phyloP scores from a whole-genome alignment of 2,113 vertebrate species.

The Polypterus bichir region DNA sequence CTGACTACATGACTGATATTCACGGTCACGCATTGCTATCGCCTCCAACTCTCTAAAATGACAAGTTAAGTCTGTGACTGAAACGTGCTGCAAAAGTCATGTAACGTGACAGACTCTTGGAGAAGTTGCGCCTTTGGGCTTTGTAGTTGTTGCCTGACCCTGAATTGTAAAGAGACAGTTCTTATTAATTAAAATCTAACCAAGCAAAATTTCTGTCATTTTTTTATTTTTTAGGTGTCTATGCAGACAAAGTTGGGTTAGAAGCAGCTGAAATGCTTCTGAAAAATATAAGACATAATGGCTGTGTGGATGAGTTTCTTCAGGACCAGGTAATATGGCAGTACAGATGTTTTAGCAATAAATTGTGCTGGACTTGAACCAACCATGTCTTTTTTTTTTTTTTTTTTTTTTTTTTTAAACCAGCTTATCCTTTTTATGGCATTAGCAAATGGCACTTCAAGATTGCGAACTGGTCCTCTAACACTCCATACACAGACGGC shows the following conservation, averaged over 20 bases:
- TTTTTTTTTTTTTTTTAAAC: slow-evolving; percentile 9
- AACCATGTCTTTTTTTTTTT: too few relatives aligned
- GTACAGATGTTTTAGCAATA: neutral
- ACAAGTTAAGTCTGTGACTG: too few relatives aligned
- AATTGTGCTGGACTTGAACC: neutral
- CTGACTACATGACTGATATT: too few relatives aligned
- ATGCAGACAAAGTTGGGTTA: slow-evolving; percentile 77
- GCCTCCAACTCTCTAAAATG: too few relatives aligned
- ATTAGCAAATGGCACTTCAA: slow-evolving; percentile 75
- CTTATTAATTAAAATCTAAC: too few relatives aligned
- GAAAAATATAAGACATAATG: slow-evolving; percentile 79
- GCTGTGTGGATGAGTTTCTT: slow-evolving; percentile 87
- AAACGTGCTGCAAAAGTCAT: too few relatives aligned
- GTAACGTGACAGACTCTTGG: too few relatives aligned
- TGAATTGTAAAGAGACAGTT: too few relatives aligned
- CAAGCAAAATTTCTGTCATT: neutral
- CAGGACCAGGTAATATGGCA: slow-evolving; percentile 78
- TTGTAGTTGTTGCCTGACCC: too few relatives aligned
- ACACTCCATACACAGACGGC: slow-evolving; percentile 89
- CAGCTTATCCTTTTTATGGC: slow-evolving; percentile 97
- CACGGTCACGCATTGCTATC: too few relatives aligned
- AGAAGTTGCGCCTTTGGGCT: too few relatives aligned
- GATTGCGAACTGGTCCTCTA: slow-evolving; percentile 74
- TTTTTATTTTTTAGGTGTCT: slow-evolving; percentile 54
- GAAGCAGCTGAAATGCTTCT: slow-evolving; percentile 90